Evolutionary conservation across 2,113 vertebrate genomes (phyloP), one percentile per base, ranked within the genome.

Genomic region (Microcebus murinus): DNA sequence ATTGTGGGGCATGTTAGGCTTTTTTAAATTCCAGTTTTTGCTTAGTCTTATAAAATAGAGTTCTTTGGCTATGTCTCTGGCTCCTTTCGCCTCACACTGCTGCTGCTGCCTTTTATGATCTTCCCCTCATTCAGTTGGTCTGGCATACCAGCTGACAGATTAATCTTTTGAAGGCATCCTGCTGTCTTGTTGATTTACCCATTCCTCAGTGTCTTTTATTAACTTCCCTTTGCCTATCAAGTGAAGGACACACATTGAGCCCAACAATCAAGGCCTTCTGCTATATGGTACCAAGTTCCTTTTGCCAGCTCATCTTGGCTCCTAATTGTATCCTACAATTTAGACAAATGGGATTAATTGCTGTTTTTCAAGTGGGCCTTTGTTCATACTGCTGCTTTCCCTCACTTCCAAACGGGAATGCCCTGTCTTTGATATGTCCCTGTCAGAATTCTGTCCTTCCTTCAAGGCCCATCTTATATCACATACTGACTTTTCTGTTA

Each of bases 301-400:
- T 93, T 89, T 92, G 90, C 81, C 82, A 73, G 67, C 55, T 92
- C 61, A 39, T 90, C 36, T 84, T 93, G 92, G 65, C 83, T 91
- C 55, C 45, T 76, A 45, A 91, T 85, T 95, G 34, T 76, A 92
- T 50, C 10, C 25, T 89, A 34, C 67, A 61, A 20, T 95, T 87
- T 61, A 71, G 84, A 90, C 50, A 93, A 31, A 87, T 82, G 59
- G 50, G 61, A 80, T 90, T 93, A 73, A 34, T 93, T 93, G 88
- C 39, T 52, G 1, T 81, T 96, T 91, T 94, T 76, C 96, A 83
- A 67, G 55, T 80, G 50, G 21, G 10, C 45, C 65, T 84, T 59
- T 91, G 52, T 82, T 88, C 34, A 14, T 71, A 61, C 15, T 71
- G 36, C 45, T 90, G 27, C 27, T 68, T 83, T 23, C 6, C 45